A percentile compares a stretch with the other conserved stretches of the same genome.
phyloP scores from a whole-genome alignment of 2,113 vertebrate genomes.

The Gavialis gangeticus region DNA sequence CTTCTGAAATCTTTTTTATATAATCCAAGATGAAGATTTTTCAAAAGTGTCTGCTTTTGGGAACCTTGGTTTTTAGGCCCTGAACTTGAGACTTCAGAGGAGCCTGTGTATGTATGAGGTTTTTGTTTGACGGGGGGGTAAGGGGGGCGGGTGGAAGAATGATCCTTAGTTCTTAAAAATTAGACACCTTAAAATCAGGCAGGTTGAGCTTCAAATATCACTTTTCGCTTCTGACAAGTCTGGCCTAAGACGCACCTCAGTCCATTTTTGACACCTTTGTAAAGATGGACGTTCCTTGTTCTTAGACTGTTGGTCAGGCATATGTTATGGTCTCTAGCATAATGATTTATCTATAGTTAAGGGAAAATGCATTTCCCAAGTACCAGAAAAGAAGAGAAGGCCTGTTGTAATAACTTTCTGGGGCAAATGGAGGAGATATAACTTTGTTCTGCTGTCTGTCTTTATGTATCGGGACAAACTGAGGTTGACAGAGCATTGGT shows the following conservation, averaged over 20 bases:
- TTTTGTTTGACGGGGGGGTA: too few species aligned
- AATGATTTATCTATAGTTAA: not conserved
- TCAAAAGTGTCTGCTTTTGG: constrained; percentile 35
- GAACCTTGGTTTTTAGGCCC: constrained; percentile 19
- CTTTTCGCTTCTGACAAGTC: not conserved
- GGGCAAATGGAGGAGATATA: not conserved
- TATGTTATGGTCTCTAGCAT: not conserved
- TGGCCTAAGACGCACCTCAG: not conserved
- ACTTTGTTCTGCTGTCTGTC: not conserved
- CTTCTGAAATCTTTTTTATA: not conserved
- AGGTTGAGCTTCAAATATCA: not conserved
- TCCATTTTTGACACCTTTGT: not conserved
- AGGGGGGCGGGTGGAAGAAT: not conserved
- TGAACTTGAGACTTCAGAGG: not conserved
- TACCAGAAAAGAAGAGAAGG: not conserved
- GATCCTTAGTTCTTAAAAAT: not conserved
- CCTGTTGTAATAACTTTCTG: not conserved
- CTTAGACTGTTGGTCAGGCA: not conserved
- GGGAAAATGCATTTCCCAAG: not conserved
- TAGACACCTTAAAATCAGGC: constrained; percentile 12
- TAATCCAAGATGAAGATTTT: constrained; percentile 31
- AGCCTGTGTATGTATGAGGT: too few species aligned
- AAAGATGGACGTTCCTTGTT: not conserved
- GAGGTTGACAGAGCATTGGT: not conserved
- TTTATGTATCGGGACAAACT: not conserved